Conservation (phyloP, 2,888 invertebrate species). For the Petrolisthes manimaculis region DNA sequence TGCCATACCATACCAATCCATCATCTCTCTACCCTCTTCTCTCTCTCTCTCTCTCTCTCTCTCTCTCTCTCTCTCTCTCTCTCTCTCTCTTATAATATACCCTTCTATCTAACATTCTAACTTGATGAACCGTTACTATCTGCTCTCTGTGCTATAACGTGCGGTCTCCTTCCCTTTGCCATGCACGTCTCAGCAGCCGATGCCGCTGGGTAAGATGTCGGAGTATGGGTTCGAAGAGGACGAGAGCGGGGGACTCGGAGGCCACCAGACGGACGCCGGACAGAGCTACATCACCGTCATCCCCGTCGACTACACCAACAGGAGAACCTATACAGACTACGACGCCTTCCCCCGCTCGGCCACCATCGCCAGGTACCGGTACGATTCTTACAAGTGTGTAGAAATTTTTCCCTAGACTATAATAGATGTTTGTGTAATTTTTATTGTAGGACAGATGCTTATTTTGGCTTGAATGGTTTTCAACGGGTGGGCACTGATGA, state of each 20-base stretch:
- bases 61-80: no score
- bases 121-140: neutral
- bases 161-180: neutral
- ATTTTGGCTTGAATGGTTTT: no score
- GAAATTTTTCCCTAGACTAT: no score
- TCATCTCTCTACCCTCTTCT: neutral
- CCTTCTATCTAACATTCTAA: neutral
- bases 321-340: constrained; percentile 59
- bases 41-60: no score
- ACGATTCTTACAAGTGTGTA: no score
- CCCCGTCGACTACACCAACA: constrained; percentile 65
- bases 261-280: constrained; percentile 65
- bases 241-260: constrained; percentile 49
- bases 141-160: neutral
- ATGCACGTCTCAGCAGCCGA: constrained; percentile 36
- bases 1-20: neutral
- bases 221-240: constrained; percentile 65
- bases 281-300: constrained; percentile 66
- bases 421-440: no score
- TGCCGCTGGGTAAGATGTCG: constrained; percentile 63
- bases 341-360: constrained; percentile 65
- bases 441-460: no score
- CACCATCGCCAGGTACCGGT: constrained; percentile 61
- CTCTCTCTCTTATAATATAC: neutral
- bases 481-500: no score